Percentiles rank a stretch among this genome's conserved stretches.
phyloP scores from a whole-genome alignment of 2,888 invertebrate species.

The Ellobium chinense region DNA sequence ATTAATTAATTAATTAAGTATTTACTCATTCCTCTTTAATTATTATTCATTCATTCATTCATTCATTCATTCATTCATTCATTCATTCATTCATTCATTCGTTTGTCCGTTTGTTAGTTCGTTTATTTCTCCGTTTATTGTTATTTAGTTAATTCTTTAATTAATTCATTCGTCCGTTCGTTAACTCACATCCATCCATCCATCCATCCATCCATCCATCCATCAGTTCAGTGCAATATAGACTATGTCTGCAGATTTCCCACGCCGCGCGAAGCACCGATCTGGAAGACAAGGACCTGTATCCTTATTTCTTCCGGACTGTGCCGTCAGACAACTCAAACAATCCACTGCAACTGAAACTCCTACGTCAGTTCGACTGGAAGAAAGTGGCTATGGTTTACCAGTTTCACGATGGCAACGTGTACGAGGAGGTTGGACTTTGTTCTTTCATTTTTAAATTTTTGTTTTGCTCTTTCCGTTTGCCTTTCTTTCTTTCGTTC shows the following conservation, averaged over 20 bases:
- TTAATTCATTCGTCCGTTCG: no score
- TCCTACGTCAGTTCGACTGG: constrained; percentile 62
- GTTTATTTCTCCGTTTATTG: neutral
- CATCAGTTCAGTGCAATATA: no score
- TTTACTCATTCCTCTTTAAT: neutral
- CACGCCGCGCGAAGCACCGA: constrained; percentile 57
- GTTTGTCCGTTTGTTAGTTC: neutral
- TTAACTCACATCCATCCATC: neutral
- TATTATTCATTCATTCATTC: neutral
- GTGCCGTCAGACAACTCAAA: constrained; percentile 57
- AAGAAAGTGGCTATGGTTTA: constrained; percentile 55
- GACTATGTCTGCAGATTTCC: constrained; percentile 61
- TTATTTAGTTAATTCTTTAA: no score
- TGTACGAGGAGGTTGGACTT: constrained; percentile 54
- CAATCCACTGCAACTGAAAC: constrained; percentile 54
- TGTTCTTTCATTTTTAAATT: no score
- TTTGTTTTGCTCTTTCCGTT: neutral
- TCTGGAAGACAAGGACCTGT: constrained; percentile 52
- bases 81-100: neutral
- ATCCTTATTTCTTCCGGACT: constrained; percentile 57
- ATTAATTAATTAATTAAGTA: neutral
- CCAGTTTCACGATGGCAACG: constrained; percentile 44
- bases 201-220: neutral
- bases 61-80: neutral
- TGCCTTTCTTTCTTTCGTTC: neutral